phyloP scores from a whole-genome alignment of 2,113 vertebrate genomes.

The Natator depressus region DNA sequence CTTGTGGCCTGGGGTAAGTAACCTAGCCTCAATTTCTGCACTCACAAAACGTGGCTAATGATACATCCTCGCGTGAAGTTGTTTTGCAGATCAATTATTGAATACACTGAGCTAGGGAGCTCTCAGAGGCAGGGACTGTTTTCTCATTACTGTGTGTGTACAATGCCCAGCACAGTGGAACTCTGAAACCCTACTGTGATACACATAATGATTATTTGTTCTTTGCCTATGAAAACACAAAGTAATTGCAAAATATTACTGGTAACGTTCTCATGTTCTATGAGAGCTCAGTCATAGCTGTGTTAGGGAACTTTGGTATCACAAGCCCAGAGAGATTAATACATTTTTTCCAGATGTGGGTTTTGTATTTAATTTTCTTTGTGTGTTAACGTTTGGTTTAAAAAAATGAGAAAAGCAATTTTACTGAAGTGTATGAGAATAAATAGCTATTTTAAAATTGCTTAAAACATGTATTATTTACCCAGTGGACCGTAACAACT shows the following conservation, averaged over 20 bases:
- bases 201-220: not conserved
- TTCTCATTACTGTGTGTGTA: not conserved
- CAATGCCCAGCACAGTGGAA: not conserved
- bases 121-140: not conserved
- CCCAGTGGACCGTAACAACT: conserved; percentile 6
- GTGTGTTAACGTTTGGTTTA: not conserved
- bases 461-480: conserved; percentile 47
- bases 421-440: not conserved
- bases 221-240: not conserved
- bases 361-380: not conserved
- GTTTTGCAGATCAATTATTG: not conserved
- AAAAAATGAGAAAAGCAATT: not conserved
- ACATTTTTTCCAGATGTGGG: not conserved
- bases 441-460: conserved; percentile 36
- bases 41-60: not conserved
- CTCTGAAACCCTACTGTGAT: not conserved
- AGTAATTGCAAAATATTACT: not conserved
- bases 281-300: not conserved
- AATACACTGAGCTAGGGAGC: not conserved
- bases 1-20: not conserved
- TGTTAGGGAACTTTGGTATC: not conserved
- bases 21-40: not conserved
- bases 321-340: not conserved
- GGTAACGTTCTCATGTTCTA: not conserved
- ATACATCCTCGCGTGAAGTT: not conserved